A percentile compares a stretch with the other conserved stretches of the same genome.
Conservation (phyloP, 2,797 vertebrate species). For the Calcarius lapponicus region DNA sequence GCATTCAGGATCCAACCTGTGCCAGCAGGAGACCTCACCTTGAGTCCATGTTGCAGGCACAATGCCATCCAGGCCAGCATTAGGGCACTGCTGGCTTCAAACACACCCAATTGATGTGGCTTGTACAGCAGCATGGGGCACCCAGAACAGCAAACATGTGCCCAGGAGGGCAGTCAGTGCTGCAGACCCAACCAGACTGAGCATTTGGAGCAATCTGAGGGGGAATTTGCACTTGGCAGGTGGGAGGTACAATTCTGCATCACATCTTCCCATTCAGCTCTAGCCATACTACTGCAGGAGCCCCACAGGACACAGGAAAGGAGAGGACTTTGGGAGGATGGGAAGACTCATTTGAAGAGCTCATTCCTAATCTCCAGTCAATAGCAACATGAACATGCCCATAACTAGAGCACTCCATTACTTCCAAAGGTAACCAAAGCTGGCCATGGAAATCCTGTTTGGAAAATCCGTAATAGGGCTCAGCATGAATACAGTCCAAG, state of each 20-base stretch:
- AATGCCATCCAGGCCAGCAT: neutral
- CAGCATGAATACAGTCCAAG: neutral
- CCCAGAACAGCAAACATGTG: neutral
- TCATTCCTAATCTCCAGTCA: neutral
- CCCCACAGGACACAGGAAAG: neutral
- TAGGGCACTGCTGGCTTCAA: neutral
- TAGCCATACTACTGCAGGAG: neutral
- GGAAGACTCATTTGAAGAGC: neutral
- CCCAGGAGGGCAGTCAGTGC: neutral
- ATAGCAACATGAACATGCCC: accelerated
- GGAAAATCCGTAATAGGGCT: neutral
- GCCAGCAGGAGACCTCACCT: neutral
- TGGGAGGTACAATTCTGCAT: neutral
- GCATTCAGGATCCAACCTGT: neutral
- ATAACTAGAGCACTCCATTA: neutral
- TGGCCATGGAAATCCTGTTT: neutral
- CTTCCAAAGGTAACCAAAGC: neutral
- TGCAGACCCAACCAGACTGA: neutral
- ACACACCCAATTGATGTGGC: accelerated
- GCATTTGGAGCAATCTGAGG: accelerated
- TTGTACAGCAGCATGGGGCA: neutral
- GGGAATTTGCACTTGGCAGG: neutral
- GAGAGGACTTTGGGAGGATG: neutral
- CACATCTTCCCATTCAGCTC: accelerated
- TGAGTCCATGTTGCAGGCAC: accelerated